Conservation (phyloP, 2,888 invertebrate genomes). For the Acronicta leporina region DNA sequence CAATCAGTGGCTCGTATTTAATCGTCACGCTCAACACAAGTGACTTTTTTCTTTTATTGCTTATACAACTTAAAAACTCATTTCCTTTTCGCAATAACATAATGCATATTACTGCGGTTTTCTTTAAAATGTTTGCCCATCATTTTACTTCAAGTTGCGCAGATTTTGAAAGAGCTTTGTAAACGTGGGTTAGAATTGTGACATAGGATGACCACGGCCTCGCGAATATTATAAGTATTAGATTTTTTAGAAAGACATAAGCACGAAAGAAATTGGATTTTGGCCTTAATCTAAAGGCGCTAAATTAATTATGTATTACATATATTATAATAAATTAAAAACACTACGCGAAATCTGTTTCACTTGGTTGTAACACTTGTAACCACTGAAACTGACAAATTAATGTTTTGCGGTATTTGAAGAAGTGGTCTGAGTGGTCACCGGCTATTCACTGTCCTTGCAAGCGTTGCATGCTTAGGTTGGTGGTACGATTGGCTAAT, state of each 20-base stretch:
- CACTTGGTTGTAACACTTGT: neutral
- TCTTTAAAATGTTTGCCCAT: conserved; percentile 59
- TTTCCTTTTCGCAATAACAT: conserved; percentile 60
- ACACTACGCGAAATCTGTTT: conserved; percentile 5
- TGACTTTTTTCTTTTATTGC: conserved; percentile 23
- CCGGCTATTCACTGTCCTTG: conserved; percentile 72
- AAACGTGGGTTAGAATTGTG: conserved; percentile 69
- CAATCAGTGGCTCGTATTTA: neutral
- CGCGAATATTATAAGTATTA: conserved; percentile 52
- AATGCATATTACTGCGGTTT: conserved; percentile 59
- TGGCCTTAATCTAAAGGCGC: conserved; percentile 30
- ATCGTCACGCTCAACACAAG: neutral
- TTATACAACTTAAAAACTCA: conserved; percentile 45
- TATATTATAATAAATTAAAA: conserved; percentile 31
- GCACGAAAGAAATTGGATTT: conserved; percentile 15
- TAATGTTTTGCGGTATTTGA: conserved; percentile 39
- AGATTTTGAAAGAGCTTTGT: conserved; percentile 62
- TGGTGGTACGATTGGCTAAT: conserved; percentile 75
- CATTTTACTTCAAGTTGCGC: conserved; percentile 65
- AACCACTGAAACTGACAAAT: conserved; percentile 13
- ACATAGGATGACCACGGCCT: conserved; percentile 68
- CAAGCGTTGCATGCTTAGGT: conserved; percentile 66
- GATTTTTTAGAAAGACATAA: conserved; percentile 29
- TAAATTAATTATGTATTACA: conserved; percentile 36
- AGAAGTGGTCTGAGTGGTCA: conserved; percentile 62